A percentile compares a stretch with the other conserved stretches of the same genome.
Conservation (phyloP, 1,140 invertebrate genomes). For the Papilio dardanus region DNA sequence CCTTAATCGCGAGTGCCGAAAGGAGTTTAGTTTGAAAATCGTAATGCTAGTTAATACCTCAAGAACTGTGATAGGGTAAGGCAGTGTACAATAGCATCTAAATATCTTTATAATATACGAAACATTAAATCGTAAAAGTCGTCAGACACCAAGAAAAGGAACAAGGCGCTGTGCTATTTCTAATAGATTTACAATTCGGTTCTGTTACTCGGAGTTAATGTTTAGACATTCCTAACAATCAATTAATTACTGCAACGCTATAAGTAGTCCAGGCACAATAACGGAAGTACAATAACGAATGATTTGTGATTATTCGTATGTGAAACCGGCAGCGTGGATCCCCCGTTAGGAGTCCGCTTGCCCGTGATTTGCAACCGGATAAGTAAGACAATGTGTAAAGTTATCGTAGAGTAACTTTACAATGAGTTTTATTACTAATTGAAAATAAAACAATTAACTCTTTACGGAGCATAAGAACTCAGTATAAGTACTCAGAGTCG, state of each 20-base stretch:
- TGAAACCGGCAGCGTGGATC: slow-evolving; percentile 43
- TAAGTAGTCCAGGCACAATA: slow-evolving; percentile 32
- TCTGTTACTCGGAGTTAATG: neutral
- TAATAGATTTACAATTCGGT: neutral
- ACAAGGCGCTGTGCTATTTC: no score
- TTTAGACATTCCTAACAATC: neutral
- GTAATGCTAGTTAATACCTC: no score
- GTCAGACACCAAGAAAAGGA: no score
- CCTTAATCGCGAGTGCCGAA: no score
- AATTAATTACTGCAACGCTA: slow-evolving; percentile 9
- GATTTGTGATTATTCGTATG: slow-evolving; percentile 43
- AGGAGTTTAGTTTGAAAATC: no score
- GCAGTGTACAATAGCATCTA: no score
- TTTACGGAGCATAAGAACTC: no score
- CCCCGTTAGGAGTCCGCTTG: slow-evolving; percentile 40
- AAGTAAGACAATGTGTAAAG: slow-evolving; percentile 20
- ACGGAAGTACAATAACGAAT: slow-evolving; percentile 43
- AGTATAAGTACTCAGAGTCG: no score
- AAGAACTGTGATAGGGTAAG: no score
- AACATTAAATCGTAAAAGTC: no score
- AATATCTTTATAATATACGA: neutral
- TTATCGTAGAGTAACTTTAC: neutral
- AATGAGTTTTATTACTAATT: neutral
- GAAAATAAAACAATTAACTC: neutral
- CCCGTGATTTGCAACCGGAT: neutral